These are phyloP conservation scores for Crocallis elinguaria DNA, from an alignment of 2,888 invertebrate species.

Conservation along the genomic window DNA sequence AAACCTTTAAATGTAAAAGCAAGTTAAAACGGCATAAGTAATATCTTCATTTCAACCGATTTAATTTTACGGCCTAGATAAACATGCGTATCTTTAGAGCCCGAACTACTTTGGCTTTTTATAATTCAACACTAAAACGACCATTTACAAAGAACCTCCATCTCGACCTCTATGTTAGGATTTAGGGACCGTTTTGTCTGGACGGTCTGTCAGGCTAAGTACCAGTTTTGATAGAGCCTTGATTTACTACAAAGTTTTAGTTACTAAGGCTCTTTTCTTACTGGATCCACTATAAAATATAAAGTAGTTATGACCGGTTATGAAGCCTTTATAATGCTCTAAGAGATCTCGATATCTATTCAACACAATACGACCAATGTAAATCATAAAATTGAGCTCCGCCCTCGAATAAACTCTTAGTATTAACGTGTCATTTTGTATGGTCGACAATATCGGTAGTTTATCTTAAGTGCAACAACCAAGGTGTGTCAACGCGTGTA, in stretches of 20 bases:
- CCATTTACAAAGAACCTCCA: conserved; percentile 18
- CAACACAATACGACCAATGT: too few relatives aligned
- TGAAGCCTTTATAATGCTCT: too few relatives aligned
- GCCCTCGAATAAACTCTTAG: background rate
- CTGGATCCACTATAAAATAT: too few relatives aligned
- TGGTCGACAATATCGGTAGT: conserved; percentile 16
- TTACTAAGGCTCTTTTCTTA: too few relatives aligned
- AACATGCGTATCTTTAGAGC: conserved; percentile 40
- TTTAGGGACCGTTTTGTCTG: too few relatives aligned
- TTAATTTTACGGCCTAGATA: conserved; percentile 41
- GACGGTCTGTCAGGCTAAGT: too few relatives aligned
- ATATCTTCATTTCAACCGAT: conserved; percentile 19
- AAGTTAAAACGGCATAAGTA: background rate
- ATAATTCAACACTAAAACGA: conserved; percentile 40
- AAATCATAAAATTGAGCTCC: background rate
- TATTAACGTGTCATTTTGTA: conserved; percentile 16
- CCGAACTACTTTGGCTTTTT: conserved; percentile 45
- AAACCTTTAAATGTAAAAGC: background rate
- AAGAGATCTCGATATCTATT: too few relatives aligned
- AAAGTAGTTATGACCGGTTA: too few relatives aligned
- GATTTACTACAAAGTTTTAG: too few relatives aligned
- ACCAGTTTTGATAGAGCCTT: too few relatives aligned
- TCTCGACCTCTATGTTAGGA: background rate
- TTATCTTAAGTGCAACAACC: conserved; percentile 48
- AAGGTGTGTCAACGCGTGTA: conserved; percentile 45